Conservation (phyloP, 2,797 vertebrate species). For the Buceros bicornis region DNA sequence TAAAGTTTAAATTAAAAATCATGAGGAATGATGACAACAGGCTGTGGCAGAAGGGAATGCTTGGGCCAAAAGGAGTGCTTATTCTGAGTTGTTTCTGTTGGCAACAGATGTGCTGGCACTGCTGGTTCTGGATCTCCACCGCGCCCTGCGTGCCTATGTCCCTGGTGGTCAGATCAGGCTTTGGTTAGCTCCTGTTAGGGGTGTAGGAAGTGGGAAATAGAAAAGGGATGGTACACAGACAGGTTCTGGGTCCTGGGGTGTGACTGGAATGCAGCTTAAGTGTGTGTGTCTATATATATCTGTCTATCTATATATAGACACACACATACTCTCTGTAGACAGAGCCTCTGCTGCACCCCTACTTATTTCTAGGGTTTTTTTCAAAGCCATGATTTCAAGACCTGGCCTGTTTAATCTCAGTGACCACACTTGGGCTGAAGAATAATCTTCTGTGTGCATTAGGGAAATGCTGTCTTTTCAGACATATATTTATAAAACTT, state of each 20-base stretch:
- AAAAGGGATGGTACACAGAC: background rate
- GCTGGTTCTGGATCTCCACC: fast-evolving
- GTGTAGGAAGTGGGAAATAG: background rate
- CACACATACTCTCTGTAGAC: background rate
- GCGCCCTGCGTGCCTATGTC: fast-evolving
- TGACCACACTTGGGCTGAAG: background rate
- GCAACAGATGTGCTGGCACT: background rate
- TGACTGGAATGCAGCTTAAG: background rate
- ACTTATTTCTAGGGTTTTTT: background rate
- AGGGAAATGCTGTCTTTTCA: background rate
- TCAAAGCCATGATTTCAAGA: background rate
- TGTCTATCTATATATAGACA: no score
- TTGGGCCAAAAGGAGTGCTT: background rate
- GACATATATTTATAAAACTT: background rate
- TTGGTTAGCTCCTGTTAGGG: background rate
- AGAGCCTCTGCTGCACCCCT: background rate
- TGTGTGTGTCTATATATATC: no score
- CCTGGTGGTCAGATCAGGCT: background rate
- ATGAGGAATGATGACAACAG: fast-evolving
- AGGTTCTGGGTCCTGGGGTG: background rate
- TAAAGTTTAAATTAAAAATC: background rate
- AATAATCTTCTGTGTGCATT: background rate
- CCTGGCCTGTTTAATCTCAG: background rate
- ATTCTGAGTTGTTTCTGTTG: background rate
- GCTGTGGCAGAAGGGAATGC: background rate